These are phyloP conservation scores for Iphiclides podalirius DNA, from an alignment of 2,888 invertebrate species.

Conservation along the genomic window DNA sequence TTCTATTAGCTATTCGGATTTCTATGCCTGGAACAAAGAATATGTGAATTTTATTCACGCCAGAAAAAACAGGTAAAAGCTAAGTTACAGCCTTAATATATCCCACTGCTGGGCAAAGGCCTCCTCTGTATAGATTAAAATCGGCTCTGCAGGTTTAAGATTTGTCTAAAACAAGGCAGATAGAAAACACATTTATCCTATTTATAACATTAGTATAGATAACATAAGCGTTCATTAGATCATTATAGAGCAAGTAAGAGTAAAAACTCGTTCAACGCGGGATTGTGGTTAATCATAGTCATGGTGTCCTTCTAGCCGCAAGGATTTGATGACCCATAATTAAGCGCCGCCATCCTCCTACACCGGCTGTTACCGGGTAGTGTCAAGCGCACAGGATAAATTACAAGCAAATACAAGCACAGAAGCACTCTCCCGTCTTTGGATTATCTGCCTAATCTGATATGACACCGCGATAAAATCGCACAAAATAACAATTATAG, in stretches of 20 bases:
- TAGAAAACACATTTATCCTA: too few species aligned
- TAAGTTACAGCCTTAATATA: too few species aligned
- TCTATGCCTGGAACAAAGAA: background rate
- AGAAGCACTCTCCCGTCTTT: too few species aligned
- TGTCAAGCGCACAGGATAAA: background rate
- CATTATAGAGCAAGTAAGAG: conserved; percentile 35
- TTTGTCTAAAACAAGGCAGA: too few species aligned
- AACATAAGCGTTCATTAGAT: conserved; percentile 36
- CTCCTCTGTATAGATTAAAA: too few species aligned
- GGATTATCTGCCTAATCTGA: too few species aligned
- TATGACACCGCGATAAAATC: too few species aligned
- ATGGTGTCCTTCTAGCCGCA: background rate
- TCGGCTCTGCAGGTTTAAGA: too few species aligned
- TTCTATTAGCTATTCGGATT: background rate
- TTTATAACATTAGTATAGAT: background rate
- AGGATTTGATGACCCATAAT: background rate
- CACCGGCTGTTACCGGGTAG: background rate
- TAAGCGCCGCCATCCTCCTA: background rate
- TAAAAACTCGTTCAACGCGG: conserved; percentile 33
- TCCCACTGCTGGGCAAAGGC: too few species aligned
- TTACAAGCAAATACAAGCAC: background rate
- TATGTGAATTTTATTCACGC: background rate
- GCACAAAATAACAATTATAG: background rate
- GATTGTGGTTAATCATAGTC: conserved; percentile 14
- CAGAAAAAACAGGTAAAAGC: too few species aligned